phyloP scores from a whole-genome alignment of 2,888 invertebrate species.

The Rhamnusium bicolor region DNA sequence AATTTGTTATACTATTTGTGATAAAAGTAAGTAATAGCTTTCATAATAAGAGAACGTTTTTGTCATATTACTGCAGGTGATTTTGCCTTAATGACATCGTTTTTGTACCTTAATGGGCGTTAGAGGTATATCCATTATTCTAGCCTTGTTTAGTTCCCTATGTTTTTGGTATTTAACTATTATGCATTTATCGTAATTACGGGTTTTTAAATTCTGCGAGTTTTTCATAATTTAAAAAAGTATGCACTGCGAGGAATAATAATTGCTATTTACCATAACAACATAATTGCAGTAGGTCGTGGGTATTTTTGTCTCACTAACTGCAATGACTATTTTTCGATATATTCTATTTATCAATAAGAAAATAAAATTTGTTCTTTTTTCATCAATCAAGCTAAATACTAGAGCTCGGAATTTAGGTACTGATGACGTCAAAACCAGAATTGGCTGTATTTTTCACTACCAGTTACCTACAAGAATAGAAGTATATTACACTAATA shows the following conservation, averaged over 20 bases:
- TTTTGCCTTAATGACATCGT: slow-evolving; percentile 32
- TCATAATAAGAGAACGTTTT: slow-evolving; percentile 24
- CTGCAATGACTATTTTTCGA: no score
- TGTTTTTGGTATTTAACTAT: neutral
- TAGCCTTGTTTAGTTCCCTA: slow-evolving; percentile 14
- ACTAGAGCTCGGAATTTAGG: no score
- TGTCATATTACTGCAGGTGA: slow-evolving; percentile 25
- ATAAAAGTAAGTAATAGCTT: slow-evolving; percentile 28
- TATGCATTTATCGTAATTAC: neutral
- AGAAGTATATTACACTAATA: no score
- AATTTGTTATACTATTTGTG: slow-evolving; percentile 16
- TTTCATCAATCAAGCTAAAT: no score
- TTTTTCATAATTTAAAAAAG: neutral
- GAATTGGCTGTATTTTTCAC: no score
- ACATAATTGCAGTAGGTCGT: no score
- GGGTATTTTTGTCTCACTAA: no score
- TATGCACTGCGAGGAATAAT: neutral
- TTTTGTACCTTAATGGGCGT: slow-evolving; percentile 24
- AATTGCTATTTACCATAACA: no score
- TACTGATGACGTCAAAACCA: no score
- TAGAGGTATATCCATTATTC: slow-evolving; percentile 11
- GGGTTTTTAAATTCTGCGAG: neutral
- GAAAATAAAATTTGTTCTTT: no score
- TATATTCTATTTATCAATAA: no score
- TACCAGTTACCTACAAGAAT: no score